Conservation (phyloP, 2,797 vertebrate genomes). For the Aratinga solstitialis region DNA sequence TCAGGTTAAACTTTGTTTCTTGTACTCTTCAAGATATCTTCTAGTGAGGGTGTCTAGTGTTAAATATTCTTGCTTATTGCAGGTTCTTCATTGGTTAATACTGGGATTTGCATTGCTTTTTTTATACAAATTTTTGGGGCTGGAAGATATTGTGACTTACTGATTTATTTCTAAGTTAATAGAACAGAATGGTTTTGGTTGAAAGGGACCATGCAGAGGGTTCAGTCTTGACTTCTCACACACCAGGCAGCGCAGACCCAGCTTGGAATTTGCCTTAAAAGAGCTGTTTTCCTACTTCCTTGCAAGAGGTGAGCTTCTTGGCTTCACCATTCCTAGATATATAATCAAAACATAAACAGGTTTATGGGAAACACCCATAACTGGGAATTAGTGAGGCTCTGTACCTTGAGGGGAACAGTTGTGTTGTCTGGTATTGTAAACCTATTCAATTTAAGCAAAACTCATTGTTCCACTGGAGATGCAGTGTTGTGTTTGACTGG, state of each 20-base stretch:
- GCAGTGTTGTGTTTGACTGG: background rate
- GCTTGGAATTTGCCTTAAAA: background rate
- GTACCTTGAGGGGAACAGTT: background rate
- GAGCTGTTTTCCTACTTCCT: background rate
- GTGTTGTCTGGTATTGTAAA: fast-evolving
- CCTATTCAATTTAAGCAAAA: background rate
- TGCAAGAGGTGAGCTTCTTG: background rate
- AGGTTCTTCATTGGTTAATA: background rate
- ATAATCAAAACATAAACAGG: background rate
- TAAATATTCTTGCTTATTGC: background rate
- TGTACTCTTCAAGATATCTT: background rate
- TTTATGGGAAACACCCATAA: background rate
- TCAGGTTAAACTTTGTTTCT: background rate
- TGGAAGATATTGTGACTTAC: background rate
- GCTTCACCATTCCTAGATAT: background rate
- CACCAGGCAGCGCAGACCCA: background rate
- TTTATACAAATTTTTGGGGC: background rate
- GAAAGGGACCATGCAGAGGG: background rate
- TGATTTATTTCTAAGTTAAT: background rate
- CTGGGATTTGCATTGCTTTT: background rate
- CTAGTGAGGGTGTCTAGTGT: background rate
- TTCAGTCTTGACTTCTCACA: background rate
- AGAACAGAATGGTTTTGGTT: background rate
- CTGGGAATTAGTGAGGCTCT: background rate
- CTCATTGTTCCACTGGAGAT: background rate